These are phyloP conservation scores for Heliconius nattereri DNA, from an alignment of 1,140 invertebrate species.

Conservation along the genomic window DNA sequence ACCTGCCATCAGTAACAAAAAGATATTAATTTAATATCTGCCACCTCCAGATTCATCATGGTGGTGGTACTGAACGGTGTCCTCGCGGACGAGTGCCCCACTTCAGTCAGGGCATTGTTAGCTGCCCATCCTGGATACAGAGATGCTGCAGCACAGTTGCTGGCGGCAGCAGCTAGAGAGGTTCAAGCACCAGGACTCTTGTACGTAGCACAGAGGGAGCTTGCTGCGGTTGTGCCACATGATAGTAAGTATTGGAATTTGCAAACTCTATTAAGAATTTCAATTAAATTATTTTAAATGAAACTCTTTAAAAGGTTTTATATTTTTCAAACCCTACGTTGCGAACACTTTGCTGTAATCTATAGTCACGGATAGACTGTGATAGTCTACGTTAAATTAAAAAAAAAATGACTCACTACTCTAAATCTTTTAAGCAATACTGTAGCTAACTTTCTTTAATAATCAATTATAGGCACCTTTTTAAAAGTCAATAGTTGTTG, in stretches of 20 bases:
- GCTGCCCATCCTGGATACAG: slow-evolving; percentile 91
- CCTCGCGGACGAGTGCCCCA: slow-evolving; percentile 91
- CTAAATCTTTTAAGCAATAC: no score
- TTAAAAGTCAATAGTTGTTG: no score
- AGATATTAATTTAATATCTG: background rate
- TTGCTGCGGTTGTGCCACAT: slow-evolving; percentile 93
- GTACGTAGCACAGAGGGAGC: slow-evolving; percentile 94
- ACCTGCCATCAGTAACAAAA: background rate
- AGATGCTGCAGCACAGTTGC: slow-evolving; percentile 89
- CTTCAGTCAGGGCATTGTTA: slow-evolving; percentile 89
- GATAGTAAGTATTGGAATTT: slow-evolving; percentile 87
- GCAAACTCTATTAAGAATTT: background rate
- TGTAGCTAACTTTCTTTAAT: no score
- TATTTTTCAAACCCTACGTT: no score
- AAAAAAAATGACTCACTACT: no score
- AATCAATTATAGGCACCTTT: no score
- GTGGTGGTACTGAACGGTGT: slow-evolving; percentile 93
- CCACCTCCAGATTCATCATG: slow-evolving; percentile 83
- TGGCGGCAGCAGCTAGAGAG: slow-evolving; percentile 88
- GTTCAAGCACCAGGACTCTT: slow-evolving; percentile 89
- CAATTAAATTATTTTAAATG: no score
- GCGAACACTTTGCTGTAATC: no score
- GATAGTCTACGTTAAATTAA: no score
- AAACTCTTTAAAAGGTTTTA: no score
- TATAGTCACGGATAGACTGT: no score